phyloP scores from a whole-genome alignment of 1,140 invertebrate genomes.

The Drosophila prosaltans region DNA sequence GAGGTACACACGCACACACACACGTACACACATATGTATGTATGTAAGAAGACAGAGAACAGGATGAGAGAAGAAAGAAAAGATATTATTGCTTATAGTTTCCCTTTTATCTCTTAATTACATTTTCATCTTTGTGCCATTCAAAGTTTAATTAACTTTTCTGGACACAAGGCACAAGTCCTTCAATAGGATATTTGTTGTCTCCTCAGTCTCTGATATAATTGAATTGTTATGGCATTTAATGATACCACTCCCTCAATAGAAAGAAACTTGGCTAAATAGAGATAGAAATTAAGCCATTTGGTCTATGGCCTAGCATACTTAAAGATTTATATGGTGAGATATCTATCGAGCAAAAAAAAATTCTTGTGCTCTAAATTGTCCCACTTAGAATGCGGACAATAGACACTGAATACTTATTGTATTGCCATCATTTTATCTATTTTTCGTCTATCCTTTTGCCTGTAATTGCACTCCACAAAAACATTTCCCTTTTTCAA shows the following conservation, averaged over 20 bases:
- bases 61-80: not conserved
- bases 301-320: not conserved
- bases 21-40: not conserved
- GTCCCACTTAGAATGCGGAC: slow-evolving; percentile 3
- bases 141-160: slow-evolving; percentile 76
- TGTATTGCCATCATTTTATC: slow-evolving; percentile 20
- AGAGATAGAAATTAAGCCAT: slow-evolving; percentile 16
- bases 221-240: slow-evolving; percentile 67
- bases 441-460: not conserved
- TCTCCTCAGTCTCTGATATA: slow-evolving; percentile 41
- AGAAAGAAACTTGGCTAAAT: slow-evolving; percentile 22
- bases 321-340: slow-evolving; percentile 5
- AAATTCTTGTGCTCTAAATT: not conserved
- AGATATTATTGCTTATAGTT: slow-evolving; percentile 55
- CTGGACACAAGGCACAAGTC: slow-evolving; percentile 16
- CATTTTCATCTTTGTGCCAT: slow-evolving; percentile 68
- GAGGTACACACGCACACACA: not conserved
- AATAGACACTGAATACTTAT: slow-evolving; percentile 29
- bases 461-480: slow-evolving; percentile 51
- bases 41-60: not conserved
- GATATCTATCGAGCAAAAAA: not conserved
- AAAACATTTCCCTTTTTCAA: slow-evolving; percentile 29
- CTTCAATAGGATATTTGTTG: slow-evolving; percentile 13
- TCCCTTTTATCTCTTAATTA: slow-evolving; percentile 76
- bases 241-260: slow-evolving; percentile 4